phyloP scores from a whole-genome alignment of 2,888 invertebrate genomes.

The Erebia aethiops region DNA sequence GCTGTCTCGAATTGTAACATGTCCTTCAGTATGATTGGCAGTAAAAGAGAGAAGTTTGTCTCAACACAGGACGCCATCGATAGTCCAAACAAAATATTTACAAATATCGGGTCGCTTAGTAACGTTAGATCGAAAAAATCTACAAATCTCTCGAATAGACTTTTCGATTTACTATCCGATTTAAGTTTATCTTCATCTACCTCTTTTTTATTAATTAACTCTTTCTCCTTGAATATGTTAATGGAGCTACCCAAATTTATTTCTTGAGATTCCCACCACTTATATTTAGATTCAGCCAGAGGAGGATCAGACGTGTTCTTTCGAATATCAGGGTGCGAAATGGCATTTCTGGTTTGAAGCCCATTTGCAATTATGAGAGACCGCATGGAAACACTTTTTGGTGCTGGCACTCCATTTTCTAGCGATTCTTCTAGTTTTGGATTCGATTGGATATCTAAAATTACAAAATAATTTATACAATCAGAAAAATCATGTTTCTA shows the following conservation, averaged over 20 bases:
- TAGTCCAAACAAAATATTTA: slow-evolving; percentile 86
- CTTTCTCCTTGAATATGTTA: slow-evolving; percentile 79
- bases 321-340: slow-evolving; percentile 72
- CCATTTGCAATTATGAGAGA: slow-evolving; percentile 60
- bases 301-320: slow-evolving; percentile 56
- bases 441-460: slow-evolving; percentile 14
- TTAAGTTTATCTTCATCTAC: slow-evolving; percentile 48
- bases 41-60: slow-evolving; percentile 85
- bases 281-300: slow-evolving; percentile 61
- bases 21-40: slow-evolving; percentile 86
- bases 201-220: slow-evolving; percentile 46
- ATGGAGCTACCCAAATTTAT: slow-evolving; percentile 84
- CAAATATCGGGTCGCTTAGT: slow-evolving; percentile 86
- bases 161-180: slow-evolving; percentile 48
- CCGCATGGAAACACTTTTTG: slow-evolving; percentile 70
- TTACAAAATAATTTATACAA: not conserved
- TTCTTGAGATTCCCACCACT: slow-evolving; percentile 84
- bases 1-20: slow-evolving; percentile 81
- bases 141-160: slow-evolving; percentile 62
- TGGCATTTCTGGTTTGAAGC: slow-evolving; percentile 65
- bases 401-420: slow-evolving; percentile 53
- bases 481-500: not conserved
- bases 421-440: slow-evolving; percentile 50
- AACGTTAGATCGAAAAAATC: slow-evolving; percentile 85
- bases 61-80: slow-evolving; percentile 87